Percentiles rank a stretch among this genome's conserved stretches.
These are phyloP conservation scores for Chelonia mydas DNA, from an alignment of 2,797 vertebrate genomes.

Conservation along the genomic window DNA sequence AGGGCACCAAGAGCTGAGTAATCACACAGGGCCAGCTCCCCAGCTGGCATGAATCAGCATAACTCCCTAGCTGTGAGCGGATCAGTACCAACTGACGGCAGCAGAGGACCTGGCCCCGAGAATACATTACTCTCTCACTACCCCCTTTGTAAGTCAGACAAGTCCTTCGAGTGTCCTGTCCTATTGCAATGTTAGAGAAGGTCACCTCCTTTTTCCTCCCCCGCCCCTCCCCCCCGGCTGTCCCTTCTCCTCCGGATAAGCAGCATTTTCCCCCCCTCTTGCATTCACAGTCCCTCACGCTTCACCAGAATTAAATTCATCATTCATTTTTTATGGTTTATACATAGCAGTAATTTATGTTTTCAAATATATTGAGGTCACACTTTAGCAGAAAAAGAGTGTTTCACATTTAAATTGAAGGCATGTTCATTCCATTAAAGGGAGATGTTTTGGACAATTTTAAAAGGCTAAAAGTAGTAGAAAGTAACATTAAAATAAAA, in stretches of 20 bases:
- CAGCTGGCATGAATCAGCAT: conserved; percentile 12
- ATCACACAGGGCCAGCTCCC: conserved; percentile 6
- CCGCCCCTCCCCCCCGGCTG: conserved; percentile 51
- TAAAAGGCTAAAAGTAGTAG: conserved; percentile 88
- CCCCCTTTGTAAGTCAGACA: conserved; percentile 24
- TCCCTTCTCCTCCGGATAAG: conserved; percentile 77
- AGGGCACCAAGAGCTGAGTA: conserved; percentile 10
- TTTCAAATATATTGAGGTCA: conserved; percentile 88
- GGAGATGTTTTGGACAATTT: conserved; percentile 86
- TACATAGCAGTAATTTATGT: conserved; percentile 87
- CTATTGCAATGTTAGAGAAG: conserved; percentile 45
- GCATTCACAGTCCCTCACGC: conserved; percentile 79
- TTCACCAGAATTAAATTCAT: conserved; percentile 86
- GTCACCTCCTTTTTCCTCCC: conserved; percentile 25
- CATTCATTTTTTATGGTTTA: conserved; percentile 89
- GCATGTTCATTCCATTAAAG: conserved; percentile 86
- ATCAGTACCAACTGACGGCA: conserved; percentile 25
- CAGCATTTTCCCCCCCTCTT: conserved; percentile 65
- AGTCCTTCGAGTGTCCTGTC: conserved; percentile 36
- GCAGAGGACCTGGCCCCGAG: not conserved
- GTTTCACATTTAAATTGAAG: conserved; percentile 87
- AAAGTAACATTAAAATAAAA: conserved; percentile 90
- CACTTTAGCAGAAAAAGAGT: conserved; percentile 86
- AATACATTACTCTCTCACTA: conserved; percentile 7
- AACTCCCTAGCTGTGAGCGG: not conserved